A percentile compares a stretch with the other conserved stretches of the same genome.
phyloP scores from a whole-genome alignment of 2,113 vertebrate genomes.

The Tachysurus vachellii region DNA sequence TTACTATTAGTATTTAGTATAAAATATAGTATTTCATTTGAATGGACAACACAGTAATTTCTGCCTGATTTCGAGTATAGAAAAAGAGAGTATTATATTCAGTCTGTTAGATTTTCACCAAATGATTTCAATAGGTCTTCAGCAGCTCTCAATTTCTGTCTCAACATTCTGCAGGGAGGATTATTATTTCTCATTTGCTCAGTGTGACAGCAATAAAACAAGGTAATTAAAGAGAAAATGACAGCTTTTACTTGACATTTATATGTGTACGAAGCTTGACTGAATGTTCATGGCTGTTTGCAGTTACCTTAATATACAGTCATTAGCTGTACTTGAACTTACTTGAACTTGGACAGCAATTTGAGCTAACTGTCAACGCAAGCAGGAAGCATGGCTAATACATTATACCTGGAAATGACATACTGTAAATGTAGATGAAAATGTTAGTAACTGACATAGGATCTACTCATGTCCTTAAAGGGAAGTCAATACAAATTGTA shows the following conservation, averaged over 20 bases:
- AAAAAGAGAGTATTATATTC: not conserved
- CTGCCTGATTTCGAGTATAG: not conserved
- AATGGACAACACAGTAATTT: not conserved
- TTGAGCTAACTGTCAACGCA: not conserved
- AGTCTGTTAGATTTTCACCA: not conserved
- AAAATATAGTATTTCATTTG: not conserved
- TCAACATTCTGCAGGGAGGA: not conserved
- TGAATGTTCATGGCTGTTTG: not conserved
- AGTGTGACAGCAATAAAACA: not conserved
- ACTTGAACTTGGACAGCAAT: not conserved
- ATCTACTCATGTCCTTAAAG: not conserved
- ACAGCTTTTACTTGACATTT: not conserved
- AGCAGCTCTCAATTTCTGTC: not conserved
- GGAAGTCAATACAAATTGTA: not conserved
- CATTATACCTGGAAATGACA: not conserved
- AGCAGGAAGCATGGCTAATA: not conserved
- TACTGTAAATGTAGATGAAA: not conserved
- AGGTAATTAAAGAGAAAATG: not conserved
- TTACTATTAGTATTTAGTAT: not conserved
- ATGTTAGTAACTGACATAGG: not conserved
- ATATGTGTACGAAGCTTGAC: not conserved
- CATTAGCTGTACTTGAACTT: not conserved
- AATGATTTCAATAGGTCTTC: not conserved
- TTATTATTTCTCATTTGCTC: constrained; percentile 6
- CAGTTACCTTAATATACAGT: not conserved